These are phyloP conservation scores for crab-eating macaque (Macaca fascicularis) DNA, from an alignment of 2,113 vertebrate species.

Conservation along the genomic window DNA sequence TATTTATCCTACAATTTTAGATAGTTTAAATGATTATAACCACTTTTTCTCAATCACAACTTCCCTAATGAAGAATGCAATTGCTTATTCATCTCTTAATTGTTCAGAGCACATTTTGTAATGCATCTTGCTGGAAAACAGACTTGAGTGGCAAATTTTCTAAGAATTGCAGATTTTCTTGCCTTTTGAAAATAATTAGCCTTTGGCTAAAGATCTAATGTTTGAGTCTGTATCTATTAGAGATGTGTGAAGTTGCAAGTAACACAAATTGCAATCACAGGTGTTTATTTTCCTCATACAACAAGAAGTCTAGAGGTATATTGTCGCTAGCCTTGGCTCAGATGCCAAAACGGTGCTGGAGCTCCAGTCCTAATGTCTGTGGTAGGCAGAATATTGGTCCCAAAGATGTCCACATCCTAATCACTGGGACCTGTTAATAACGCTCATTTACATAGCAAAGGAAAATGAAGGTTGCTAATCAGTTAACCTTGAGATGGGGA, in stretches of 20 bases:
- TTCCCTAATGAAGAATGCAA: slow-evolving; percentile 39
- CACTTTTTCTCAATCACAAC: slow-evolving; percentile 23
- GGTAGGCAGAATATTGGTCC: neutral
- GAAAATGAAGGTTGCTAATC: neutral
- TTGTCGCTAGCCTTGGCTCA: neutral
- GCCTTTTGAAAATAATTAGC: slow-evolving; percentile 25
- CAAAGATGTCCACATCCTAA: neutral
- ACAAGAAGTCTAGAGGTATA: neutral
- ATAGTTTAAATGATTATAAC: slow-evolving; percentile 8
- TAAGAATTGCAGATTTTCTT: slow-evolving; percentile 24
- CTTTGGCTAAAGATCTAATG: neutral
- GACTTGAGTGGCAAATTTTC: neutral
- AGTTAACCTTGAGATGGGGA: neutral
- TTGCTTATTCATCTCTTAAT: slow-evolving; percentile 43
- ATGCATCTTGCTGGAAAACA: slow-evolving; percentile 7
- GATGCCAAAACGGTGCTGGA: neutral
- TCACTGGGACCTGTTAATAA: neutral
- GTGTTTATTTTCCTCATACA: neutral
- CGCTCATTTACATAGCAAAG: neutral
- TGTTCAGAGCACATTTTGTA: slow-evolving; percentile 13
- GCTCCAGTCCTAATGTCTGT: neutral
- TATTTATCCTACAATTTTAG: slow-evolving; percentile 44
- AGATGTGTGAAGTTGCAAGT: neutral
- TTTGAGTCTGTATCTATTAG: neutral
- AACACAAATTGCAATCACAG: neutral